Evolutionary conservation across 2,113 vertebrate genomes (phyloP).

Genomic region (Pogonocichla stellata): DNA sequence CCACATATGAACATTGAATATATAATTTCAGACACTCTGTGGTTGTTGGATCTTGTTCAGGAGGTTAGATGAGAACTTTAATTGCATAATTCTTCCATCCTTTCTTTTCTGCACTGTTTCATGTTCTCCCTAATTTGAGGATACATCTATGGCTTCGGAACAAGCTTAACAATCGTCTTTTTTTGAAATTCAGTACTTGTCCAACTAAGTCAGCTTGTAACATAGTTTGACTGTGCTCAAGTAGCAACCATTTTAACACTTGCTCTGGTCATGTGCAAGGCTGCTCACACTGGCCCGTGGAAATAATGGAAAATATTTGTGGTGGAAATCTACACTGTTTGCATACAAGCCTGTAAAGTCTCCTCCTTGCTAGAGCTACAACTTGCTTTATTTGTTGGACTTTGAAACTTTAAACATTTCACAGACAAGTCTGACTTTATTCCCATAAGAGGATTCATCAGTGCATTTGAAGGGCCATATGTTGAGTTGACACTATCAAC

Average conservation of each 20-base stretch:
- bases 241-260: neutral
- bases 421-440: conserved; percentile 38
- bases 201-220: neutral
- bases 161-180: neutral
- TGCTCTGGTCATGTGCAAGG: neutral
- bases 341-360: neutral
- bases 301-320: neutral
- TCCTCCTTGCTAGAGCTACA: neutral
- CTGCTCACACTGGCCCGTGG: neutral
- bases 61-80: conserved; percentile 51
- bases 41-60: conserved; percentile 54
- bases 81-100: conserved; percentile 34
- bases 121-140: conserved; percentile 21
- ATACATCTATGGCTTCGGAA: neutral
- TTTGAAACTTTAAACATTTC: conserved; percentile 28
- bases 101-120: conserved; percentile 38
- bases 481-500: conserved; percentile 45
- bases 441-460: conserved; percentile 38
- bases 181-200: neutral
- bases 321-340: neutral
- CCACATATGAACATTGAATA: conserved; percentile 40
- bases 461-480: conserved; percentile 37
- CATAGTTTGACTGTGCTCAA: neutral
- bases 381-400: conserved; percentile 15
- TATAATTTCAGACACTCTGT: conserved; percentile 50